Base-by-base conservation (phyloP, 2,888 invertebrate genomes). In the Leptogaster cylindrica region DNA sequence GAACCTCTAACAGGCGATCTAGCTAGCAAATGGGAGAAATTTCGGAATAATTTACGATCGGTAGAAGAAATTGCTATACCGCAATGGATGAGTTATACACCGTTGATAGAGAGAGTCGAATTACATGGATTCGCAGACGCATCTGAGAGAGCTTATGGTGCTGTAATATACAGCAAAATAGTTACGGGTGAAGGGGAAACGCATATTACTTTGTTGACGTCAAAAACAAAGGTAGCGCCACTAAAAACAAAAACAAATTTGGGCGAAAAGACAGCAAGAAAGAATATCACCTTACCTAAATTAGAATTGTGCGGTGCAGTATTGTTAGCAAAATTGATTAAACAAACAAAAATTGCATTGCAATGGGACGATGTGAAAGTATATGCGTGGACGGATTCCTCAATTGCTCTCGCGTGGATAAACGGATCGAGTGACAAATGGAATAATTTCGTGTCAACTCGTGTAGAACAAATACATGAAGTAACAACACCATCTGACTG, bases 221-320 rank as follows among this genome's bases (percentile, higher is more conserved):
- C 41, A 12, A 41, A 41, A 41, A 41, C 41, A 2, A 41, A 18
- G 18, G 41, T 41, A 41, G 41, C 41, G 12, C 41, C 41, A 41
- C 41, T 7, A 4, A 41, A 41, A 41, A 12, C 41, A 7, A 41
- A 41, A 10, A 41, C 41, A 16, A n/a, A n/a, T n/a, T n/a, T n/a
- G n/a, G n/a, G n/a, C n/a, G n/a, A n/a, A n/a, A n/a, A n/a, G n/a
- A n/a, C n/a, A n/a, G n/a, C n/a, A n/a, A 12, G 18, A 41, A 41
- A 12, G 12, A 41, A 12, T 18, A 41, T 41, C 14, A 41, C 41
- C 14, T 41, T 41, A n/a, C 12, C 12, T 6, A 41, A 12, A 41
- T 7, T 41, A 6, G 41, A 41, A 12, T 1, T 41, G 8, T 41
- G 41, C 2, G 41, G 14, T 41, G 41, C 41, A 7, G 41, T 41